phyloP scores from a whole-genome alignment of 2,888 invertebrate species.

The Adelphocoris suturalis region DNA sequence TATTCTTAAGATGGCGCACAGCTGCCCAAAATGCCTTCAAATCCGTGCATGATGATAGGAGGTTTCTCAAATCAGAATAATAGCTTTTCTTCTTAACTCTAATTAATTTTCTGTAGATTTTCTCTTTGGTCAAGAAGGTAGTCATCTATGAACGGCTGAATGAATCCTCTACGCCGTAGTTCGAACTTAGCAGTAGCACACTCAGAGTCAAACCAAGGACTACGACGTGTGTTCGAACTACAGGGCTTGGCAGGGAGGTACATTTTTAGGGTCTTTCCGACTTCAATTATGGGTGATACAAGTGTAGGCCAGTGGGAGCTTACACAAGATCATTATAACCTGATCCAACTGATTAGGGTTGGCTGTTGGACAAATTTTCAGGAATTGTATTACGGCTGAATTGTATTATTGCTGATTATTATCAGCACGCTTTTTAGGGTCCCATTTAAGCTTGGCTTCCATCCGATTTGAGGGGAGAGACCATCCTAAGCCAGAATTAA shows the following conservation, averaged over 20 bases:
- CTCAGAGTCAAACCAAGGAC: conserved; percentile 44
- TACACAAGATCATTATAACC: background rate
- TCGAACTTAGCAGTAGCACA: background rate
- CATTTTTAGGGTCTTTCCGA: conserved; percentile 19
- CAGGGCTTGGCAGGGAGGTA: background rate
- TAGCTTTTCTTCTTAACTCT: background rate
- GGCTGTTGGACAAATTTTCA: background rate
- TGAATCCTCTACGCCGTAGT: background rate
- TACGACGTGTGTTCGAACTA: background rate
- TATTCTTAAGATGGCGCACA: background rate
- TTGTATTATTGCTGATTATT: too few relatives aligned
- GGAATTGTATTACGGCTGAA: background rate
- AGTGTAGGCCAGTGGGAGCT: background rate
- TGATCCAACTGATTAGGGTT: background rate
- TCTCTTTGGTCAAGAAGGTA: background rate
- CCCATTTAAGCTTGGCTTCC: conserved; percentile 35
- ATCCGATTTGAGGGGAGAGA: background rate
- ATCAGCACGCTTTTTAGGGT: background rate
- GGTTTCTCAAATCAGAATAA: background rate
- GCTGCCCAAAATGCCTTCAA: background rate
- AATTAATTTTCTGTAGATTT: background rate
- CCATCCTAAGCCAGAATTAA: background rate
- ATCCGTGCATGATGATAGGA: background rate
- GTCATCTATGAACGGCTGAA: background rate
- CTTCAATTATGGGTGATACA: background rate